Evolutionary conservation across 2,113 vertebrate species (phyloP).

Genomic region (Myxocyprinus asiaticus): DNA sequence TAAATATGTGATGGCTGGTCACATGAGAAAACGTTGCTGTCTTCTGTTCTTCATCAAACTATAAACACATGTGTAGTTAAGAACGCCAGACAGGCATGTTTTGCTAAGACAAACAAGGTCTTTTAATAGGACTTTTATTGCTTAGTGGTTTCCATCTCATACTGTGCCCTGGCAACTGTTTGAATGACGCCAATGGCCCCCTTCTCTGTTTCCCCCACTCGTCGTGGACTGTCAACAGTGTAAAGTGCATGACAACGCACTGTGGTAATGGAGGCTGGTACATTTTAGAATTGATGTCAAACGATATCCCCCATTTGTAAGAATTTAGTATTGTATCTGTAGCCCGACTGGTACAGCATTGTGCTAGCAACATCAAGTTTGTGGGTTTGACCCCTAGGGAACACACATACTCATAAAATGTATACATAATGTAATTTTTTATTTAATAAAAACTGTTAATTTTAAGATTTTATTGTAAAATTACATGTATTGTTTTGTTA

Average conservation of each 20-base stretch:
- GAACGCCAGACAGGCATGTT: not conserved
- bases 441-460: too few relatives aligned
- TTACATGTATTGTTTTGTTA: too few relatives aligned
- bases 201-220: not conserved
- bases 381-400: too few relatives aligned
- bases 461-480: too few relatives aligned
- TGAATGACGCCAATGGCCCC: conserved; percentile 25
- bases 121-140: conserved; percentile 49
- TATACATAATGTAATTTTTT: too few relatives aligned
- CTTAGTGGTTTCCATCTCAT: conserved; percentile 25
- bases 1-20: not conserved
- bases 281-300: too few relatives aligned
- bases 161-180: conserved; percentile 43
- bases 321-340: too few relatives aligned
- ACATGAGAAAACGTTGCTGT: not conserved
- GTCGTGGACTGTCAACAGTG: not conserved
- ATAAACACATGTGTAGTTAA: not conserved
- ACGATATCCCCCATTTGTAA: too few relatives aligned
- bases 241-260: not conserved
- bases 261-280: too few relatives aligned
- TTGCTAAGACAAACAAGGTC: conserved; percentile 18
- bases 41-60: not conserved
- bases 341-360: too few relatives aligned
- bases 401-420: too few relatives aligned
- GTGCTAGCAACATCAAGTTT: too few relatives aligned